Conservation (phyloP, 2,797 vertebrate species). For the Platyrinchus mystaceus region DNA sequence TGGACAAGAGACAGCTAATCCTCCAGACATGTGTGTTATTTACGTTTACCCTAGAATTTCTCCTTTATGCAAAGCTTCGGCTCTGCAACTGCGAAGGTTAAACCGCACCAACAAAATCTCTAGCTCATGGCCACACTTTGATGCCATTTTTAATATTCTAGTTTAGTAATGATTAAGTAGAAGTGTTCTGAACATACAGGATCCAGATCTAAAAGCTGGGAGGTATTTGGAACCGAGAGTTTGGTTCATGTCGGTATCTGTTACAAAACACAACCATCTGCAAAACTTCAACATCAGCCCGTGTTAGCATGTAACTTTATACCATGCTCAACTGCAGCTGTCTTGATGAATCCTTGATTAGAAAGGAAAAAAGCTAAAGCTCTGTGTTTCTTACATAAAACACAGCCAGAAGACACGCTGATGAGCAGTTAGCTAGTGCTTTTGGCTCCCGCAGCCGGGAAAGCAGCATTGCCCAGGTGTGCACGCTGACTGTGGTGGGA, state of each 20-base stretch:
- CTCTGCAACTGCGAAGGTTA: constrained; percentile 25
- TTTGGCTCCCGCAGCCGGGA: background rate
- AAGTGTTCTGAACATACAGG: background rate
- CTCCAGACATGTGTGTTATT: constrained; percentile 34
- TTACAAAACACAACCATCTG: background rate
- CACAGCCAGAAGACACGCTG: background rate
- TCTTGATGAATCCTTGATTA: background rate
- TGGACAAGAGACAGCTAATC: constrained; percentile 68
- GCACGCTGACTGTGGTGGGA: rapidly evolving
- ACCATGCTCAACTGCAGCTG: background rate
- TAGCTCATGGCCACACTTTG: constrained; percentile 52
- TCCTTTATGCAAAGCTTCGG: constrained; percentile 29
- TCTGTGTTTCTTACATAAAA: background rate
- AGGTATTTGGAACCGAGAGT: constrained; percentile 25
- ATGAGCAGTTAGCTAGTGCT: background rate
- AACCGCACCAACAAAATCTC: constrained; percentile 12
- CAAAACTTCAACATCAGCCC: constrained; percentile 12
- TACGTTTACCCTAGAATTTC: constrained; percentile 47
- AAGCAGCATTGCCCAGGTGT: background rate
- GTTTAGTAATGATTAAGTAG: background rate
- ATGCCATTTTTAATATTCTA: constrained; percentile 36
- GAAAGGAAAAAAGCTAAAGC: background rate
- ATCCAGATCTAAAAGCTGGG: constrained; percentile 25
- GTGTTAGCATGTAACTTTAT: background rate
- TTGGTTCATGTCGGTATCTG: background rate